A percentile compares a stretch with the other conserved stretches of the same genome.
phyloP scores from a whole-genome alignment of 2,797 vertebrate genomes.

The Crocidura indochinensis region DNA sequence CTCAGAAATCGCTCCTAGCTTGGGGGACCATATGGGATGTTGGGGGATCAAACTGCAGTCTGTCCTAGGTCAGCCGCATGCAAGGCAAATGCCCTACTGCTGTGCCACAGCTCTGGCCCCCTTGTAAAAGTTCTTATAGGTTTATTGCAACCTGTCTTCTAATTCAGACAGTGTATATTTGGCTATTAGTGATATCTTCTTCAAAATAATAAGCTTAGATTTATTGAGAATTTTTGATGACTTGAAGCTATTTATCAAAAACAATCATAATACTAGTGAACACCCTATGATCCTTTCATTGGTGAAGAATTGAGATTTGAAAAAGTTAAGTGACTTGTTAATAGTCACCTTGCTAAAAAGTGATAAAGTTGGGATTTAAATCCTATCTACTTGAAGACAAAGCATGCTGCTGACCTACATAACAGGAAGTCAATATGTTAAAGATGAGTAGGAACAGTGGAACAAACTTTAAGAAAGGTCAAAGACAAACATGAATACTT shows the following conservation, averaged over 20 bases:
- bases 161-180: background rate
- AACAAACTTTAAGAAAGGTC: background rate
- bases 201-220: background rate
- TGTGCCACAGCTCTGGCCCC: too few relatives aligned
- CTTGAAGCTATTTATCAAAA: background rate
- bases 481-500: background rate
- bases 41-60: too few relatives aligned
- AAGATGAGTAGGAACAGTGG: background rate
- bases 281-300: background rate
- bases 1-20: too few relatives aligned
- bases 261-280: background rate
- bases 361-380: too few relatives aligned
- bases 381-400: slow-evolving; percentile 18
- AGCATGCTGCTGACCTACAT: background rate
- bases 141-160: slow-evolving; percentile 32
- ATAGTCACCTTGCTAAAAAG: too few relatives aligned
- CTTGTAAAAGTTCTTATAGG: background rate
- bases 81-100: too few relatives aligned
- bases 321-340: too few relatives aligned
- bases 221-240: slow-evolving; percentile 30
- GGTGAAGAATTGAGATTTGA: background rate
- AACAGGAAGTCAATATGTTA: slow-evolving; percentile 6
- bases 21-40: too few relatives aligned
- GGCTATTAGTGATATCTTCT: slow-evolving; percentile 36
- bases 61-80: too few relatives aligned